phyloP scores from a whole-genome alignment of 2,797 vertebrate species.

The Alcedo atthis region DNA sequence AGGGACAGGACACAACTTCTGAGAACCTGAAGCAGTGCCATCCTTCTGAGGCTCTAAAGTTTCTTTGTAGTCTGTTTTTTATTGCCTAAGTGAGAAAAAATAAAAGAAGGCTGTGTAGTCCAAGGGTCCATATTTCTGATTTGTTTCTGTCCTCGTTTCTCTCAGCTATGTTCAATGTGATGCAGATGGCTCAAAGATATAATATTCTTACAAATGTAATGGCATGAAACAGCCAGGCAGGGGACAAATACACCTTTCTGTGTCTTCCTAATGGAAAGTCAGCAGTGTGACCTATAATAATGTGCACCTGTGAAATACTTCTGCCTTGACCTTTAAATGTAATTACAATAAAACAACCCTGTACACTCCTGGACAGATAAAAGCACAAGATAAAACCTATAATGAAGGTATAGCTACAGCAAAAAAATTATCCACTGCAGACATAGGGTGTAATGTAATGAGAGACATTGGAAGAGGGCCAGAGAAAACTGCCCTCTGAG shows the following conservation, averaged over 20 bases:
- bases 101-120: not conserved
- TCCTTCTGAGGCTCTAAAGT: not conserved
- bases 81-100: not conserved
- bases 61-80: not conserved
- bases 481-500: not conserved
- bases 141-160: not conserved
- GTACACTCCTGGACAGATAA: not conserved
- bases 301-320: not conserved
- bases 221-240: not conserved
- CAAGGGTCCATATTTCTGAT: not conserved
- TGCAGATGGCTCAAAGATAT: not conserved
- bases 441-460: not conserved
- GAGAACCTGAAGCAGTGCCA: not conserved
- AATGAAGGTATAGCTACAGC: not conserved
- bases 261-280: not conserved
- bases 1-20: not conserved
- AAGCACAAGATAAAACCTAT: not conserved
- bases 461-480: not conserved
- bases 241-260: not conserved
- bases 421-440: not conserved
- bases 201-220: not conserved
- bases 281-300: not conserved
- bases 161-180: not conserved
- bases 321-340: not conserved
- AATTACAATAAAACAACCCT: not conserved